Conservation (phyloP, 1,140 invertebrate species). For the Palaemon carinicauda region DNA sequence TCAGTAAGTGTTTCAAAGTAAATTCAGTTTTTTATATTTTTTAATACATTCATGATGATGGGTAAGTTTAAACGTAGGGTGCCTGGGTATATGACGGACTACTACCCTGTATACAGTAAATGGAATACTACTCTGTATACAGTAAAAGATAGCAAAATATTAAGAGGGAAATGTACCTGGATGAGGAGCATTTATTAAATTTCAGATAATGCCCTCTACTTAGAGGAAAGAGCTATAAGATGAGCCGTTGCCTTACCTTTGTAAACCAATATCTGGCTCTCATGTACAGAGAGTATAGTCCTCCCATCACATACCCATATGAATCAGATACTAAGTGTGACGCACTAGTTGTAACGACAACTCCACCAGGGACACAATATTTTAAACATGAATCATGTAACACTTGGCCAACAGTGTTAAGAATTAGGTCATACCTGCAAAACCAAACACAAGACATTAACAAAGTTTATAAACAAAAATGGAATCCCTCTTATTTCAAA, state of each 20-base stretch:
- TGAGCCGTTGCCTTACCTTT: conserved; percentile 61
- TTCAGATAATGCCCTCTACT: too few relatives aligned
- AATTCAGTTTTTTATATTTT: too few relatives aligned
- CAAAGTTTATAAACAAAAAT: background rate
- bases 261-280: conserved; percentile 65
- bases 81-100: too few relatives aligned
- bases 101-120: too few relatives aligned
- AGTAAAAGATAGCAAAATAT: too few relatives aligned
- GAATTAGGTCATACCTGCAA: conserved; percentile 70
- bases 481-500: background rate
- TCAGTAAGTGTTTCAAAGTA: too few relatives aligned
- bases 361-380: conserved; percentile 66
- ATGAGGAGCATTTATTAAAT: too few relatives aligned
- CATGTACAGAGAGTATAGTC: conserved; percentile 66
- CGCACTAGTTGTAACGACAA: conserved; percentile 67
- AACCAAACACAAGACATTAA: conserved; percentile 48
- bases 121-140: too few relatives aligned
- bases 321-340: conserved; percentile 69
- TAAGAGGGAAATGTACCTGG: too few relatives aligned
- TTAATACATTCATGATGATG: too few relatives aligned
- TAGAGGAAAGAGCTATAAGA: conserved; percentile 64
- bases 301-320: conserved; percentile 69
- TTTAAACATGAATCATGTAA: conserved; percentile 66
- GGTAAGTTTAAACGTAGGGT: too few relatives aligned
- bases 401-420: conserved; percentile 68